phyloP scores from a whole-genome alignment of 2,888 invertebrate genomes.

The Resseliella maxima region DNA sequence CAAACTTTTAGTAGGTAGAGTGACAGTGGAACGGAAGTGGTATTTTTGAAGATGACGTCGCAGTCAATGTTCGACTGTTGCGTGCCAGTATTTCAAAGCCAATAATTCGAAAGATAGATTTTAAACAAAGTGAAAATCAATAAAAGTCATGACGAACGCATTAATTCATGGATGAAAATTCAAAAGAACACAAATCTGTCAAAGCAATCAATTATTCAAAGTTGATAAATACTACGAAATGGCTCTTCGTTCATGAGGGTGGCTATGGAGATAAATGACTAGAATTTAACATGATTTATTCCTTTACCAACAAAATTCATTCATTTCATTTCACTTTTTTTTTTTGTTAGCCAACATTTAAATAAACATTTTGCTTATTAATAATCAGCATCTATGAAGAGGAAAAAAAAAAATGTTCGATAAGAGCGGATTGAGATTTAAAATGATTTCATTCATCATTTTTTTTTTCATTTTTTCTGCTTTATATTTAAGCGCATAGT shows the following conservation, averaged over 20 bases:
- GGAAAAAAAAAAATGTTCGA: too few relatives aligned
- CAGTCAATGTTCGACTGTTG: not conserved
- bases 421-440: not conserved
- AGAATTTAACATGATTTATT: not conserved
- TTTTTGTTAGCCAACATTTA: not conserved
- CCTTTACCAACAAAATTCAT: not conserved
- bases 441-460: slow-evolving; percentile 26
- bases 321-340: not conserved
- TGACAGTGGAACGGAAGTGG: not conserved
- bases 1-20: too few relatives aligned
- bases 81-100: not conserved
- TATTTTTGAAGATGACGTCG: not conserved
- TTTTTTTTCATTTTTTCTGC: too few relatives aligned
- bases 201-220: slow-evolving; percentile 22
- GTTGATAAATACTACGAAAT: not conserved
- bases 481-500: too few relatives aligned
- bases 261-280: slow-evolving; percentile 5
- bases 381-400: too few relatives aligned
- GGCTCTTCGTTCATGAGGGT: not conserved
- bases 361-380: too few relatives aligned
- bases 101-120: not conserved
- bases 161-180: slow-evolving; percentile 7
- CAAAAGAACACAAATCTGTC: slow-evolving; percentile 12
- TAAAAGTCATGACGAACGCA: not conserved
- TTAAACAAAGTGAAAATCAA: slow-evolving; percentile 14